A percentile compares a stretch with the other conserved stretches of the same genome.
Conservation (phyloP, 2,113 vertebrate species). For the Herpetotheres cachinnans region DNA sequence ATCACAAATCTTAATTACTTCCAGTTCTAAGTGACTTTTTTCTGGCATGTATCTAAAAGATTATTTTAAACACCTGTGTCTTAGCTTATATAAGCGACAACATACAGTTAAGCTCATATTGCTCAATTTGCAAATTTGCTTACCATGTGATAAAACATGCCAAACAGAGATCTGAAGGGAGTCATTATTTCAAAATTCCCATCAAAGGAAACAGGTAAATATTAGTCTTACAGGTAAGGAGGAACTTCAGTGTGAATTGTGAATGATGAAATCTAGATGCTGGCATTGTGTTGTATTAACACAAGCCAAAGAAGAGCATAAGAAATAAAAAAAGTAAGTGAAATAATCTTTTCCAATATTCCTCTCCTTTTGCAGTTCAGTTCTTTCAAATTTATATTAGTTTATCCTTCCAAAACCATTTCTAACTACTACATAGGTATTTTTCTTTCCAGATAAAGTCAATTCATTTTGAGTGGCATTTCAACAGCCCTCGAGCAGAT, state of each 20-base stretch:
- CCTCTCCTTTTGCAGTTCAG: neutral
- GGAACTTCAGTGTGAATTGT: neutral
- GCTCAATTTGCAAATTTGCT: neutral
- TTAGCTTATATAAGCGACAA: neutral
- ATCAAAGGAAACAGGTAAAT: neutral
- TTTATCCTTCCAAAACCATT: neutral
- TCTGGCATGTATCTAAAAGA: neutral
- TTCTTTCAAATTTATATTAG: neutral
- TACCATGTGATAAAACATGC: neutral
- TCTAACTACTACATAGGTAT: neutral
- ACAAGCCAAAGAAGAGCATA: neutral
- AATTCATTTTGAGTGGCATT: conserved; percentile 32
- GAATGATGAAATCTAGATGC: neutral
- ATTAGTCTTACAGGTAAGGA: neutral
- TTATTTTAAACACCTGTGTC: neutral
- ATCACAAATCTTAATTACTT: neutral
- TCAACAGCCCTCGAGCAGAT: conserved; percentile 37
- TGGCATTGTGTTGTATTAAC: neutral
- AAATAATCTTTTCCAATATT: neutral
- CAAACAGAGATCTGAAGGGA: neutral
- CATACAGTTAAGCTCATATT: neutral
- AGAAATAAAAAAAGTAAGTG: neutral
- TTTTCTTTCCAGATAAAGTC: conserved; percentile 28
- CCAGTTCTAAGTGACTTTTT: neutral
- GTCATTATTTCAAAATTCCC: neutral